Base-by-base conservation (phyloP, 2,797 vertebrate genomes). In the Halcyon chelicuti region DNA sequence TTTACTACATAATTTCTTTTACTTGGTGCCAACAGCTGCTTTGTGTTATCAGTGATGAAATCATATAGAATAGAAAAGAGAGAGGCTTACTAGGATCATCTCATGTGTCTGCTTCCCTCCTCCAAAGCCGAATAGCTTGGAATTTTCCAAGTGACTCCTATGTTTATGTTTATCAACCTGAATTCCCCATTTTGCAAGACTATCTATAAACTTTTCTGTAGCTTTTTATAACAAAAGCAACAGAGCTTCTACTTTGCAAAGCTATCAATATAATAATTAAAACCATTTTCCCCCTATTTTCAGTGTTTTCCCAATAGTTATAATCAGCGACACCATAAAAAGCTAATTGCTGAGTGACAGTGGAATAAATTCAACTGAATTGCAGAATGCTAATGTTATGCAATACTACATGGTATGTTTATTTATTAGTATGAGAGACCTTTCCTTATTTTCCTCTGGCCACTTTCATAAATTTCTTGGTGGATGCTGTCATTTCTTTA, bases 401-500 rank as follows among this genome's bases (percentile, higher is more conserved):
- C 86, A 94, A 71, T 7, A 8, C 60, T 89, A 83, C 72, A 74
- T 31, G 35, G 88, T 33, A 81, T n/a, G 40, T 60, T 16, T 52
- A 83, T 94, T 93, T 96, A 96, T 97, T 96, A 90, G 71, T 54
- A 72, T 60, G 86, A 86, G 70, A 97, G 54, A 73, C 47, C 72
- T 91, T 95, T 92, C 85, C 73, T 88, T 49, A 77, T 85, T 97
- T 88, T 94, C 94, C 88, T 96, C 87, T 73, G 90, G 72, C 87
- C 71, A 93, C 86, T 95, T 96, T 79, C 90, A 91, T 94, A 84
- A 94, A 57, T 91, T 97, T 95, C 96, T 94, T 96, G 93, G 82
- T 96, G 77, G 73, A 86, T 83, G 92, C 88, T 96, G 81, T 96
- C 75, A 91, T 92, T 96, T 96, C 87, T 91, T 51, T 75, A 79